Percentiles rank a stretch among this genome's conserved stretches.
Conservation (phyloP, 2,113 vertebrate species). For the Protobothrops flavoviridis region DNA sequence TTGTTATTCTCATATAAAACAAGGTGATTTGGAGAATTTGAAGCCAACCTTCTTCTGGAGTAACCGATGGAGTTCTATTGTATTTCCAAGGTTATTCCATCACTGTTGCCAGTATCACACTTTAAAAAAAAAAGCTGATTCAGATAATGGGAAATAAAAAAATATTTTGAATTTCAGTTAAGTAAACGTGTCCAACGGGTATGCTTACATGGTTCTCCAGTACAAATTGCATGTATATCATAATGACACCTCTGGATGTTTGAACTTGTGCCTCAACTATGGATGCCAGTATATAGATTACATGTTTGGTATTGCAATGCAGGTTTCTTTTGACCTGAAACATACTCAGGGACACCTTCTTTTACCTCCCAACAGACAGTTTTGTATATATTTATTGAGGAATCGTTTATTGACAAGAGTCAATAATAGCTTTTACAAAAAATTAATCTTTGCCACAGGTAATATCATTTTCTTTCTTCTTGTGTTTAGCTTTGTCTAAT, state of each 20-base stretch:
- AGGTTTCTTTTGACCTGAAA: not conserved
- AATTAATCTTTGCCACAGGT: not conserved
- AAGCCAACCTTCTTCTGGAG: not conserved
- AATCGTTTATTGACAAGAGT: not conserved
- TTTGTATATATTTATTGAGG: not conserved
- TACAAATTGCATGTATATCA: not conserved
- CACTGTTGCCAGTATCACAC: not conserved
- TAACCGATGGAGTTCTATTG: not conserved
- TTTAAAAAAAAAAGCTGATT: not conserved
- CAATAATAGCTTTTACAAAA: slow-evolving; percentile 7
- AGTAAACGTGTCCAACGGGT: not conserved
- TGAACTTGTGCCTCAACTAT: not conserved
- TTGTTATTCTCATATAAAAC: not conserved
- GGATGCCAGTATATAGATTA: not conserved
- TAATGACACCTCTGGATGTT: not conserved
- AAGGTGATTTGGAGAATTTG: not conserved
- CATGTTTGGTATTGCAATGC: not conserved
- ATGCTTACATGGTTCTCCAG: not conserved
- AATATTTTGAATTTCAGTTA: not conserved
- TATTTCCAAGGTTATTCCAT: not conserved
- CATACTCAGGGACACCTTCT: not conserved
- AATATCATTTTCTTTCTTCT: slow-evolving; percentile 33
- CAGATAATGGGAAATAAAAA: not conserved
- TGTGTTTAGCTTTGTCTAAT: slow-evolving; percentile 44
- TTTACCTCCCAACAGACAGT: not conserved